A percentile compares a stretch with the other conserved stretches of the same genome.
Conservation (phyloP, 2,113 vertebrate genomes). For the Cromileptes altivelis region DNA sequence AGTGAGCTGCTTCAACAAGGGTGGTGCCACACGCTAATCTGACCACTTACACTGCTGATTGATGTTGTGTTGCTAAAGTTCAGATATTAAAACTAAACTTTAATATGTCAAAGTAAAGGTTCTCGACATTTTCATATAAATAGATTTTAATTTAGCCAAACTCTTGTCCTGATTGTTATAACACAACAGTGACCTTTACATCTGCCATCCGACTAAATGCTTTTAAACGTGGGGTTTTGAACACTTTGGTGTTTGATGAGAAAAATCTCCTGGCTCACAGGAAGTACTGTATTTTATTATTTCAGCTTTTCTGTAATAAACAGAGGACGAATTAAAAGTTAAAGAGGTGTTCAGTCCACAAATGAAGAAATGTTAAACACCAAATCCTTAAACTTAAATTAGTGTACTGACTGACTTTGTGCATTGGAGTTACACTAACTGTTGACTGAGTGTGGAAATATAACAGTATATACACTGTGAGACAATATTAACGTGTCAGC, state of each 20-base stretch:
- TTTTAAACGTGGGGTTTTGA: conserved; percentile 46
- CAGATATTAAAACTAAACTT: conserved; percentile 27
- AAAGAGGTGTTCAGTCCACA: background rate
- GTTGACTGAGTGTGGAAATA: background rate
- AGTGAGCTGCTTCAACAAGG: background rate
- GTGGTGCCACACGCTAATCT: conserved; percentile 34
- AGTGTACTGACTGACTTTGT: no score
- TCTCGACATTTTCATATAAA: conserved; percentile 34
- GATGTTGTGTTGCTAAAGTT: conserved; percentile 30
- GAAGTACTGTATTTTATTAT: conserved; percentile 52
- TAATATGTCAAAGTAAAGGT: conserved; percentile 37
- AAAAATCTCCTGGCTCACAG: conserved; percentile 47
- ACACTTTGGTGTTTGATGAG: conserved; percentile 32
- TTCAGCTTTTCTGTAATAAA: conserved; percentile 51
- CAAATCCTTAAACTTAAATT: no score
- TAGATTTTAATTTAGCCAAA: conserved; percentile 19
- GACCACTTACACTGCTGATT: conserved; percentile 16
- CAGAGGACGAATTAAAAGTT: conserved; percentile 12
- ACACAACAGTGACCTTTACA: conserved; percentile 19
- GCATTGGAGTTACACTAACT: no score
- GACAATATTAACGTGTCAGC: no score
- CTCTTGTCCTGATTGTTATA: conserved; percentile 30
- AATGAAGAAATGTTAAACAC: background rate
- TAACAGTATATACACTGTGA: no score
- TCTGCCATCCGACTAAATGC: background rate